Evolutionary conservation across 2,797 vertebrate genomes (phyloP).

Genomic region (Amazona ochrocephala): DNA sequence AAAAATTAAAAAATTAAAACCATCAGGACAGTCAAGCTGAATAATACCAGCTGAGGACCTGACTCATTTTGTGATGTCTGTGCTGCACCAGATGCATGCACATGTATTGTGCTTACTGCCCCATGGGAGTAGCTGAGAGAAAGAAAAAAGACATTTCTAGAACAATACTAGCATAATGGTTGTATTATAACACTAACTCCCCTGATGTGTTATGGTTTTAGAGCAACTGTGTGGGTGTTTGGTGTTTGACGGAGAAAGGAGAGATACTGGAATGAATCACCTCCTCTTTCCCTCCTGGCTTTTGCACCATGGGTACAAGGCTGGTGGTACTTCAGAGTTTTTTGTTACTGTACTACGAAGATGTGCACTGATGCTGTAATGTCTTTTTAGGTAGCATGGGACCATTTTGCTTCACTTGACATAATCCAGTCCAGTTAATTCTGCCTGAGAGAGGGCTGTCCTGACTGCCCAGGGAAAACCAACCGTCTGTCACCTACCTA

Average conservation of each 20-base stretch:
- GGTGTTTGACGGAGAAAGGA: slow-evolving; percentile 37
- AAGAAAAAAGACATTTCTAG: slow-evolving; percentile 50
- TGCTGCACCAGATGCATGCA: slow-evolving; percentile 34
- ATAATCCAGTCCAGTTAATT: neutral
- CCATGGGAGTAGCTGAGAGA: slow-evolving; percentile 40
- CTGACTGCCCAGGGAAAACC: neutral
- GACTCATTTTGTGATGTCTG: slow-evolving; percentile 46
- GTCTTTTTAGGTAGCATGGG: neutral
- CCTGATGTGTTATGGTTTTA: slow-evolving; percentile 10
- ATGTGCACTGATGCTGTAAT: neutral
- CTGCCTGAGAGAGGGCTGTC: neutral
- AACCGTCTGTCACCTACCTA: neutral
- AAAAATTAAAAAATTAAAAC: neutral
- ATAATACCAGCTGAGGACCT: slow-evolving; percentile 57
- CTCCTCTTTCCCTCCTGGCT: neutral
- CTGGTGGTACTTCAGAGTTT: neutral
- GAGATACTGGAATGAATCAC: neutral
- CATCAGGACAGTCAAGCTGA: neutral
- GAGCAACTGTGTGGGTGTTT: slow-evolving; percentile 3
- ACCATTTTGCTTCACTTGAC: neutral
- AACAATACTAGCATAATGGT: slow-evolving; percentile 60
- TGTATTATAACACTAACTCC: neutral
- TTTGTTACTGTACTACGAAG: neutral
- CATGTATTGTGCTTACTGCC: slow-evolving; percentile 48
- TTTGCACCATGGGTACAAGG: neutral